phyloP scores from a whole-genome alignment of 1,140 invertebrate genomes.

The Hyles euphorbiae region DNA sequence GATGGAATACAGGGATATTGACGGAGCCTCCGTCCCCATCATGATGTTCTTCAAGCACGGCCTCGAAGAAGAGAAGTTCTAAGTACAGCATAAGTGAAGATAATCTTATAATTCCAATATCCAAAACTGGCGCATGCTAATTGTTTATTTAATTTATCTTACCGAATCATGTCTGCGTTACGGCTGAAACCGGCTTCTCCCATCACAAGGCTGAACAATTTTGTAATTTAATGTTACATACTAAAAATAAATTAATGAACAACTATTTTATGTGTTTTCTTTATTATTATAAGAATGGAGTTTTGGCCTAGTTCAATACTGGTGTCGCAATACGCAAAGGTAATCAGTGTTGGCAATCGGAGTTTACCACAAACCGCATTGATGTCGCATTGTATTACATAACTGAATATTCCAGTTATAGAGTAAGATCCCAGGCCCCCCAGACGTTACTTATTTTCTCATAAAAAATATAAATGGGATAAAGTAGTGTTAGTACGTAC shows the following conservation, averaged over 20 bases:
- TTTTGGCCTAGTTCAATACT: too few species aligned
- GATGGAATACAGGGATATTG: constrained; percentile 93
- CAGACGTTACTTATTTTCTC: too few species aligned
- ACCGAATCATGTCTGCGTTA: constrained; percentile 57
- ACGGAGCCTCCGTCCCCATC: constrained; percentile 87
- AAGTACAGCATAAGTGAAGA: constrained; percentile 62
- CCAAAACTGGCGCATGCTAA: constrained; percentile 47
- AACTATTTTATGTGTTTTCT: constrained; percentile 26
- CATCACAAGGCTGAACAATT: constrained; percentile 68
- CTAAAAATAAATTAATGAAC: constrained; percentile 68
- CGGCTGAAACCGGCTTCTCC: constrained; percentile 51
- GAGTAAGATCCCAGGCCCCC: too few species aligned
- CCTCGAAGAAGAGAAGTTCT: constrained; percentile 95
- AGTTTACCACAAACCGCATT: too few species aligned
- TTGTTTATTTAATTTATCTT: constrained; percentile 66
- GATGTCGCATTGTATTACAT: too few species aligned
- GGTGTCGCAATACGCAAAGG: too few species aligned
- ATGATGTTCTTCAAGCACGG: constrained; percentile 98
- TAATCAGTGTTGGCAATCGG: too few species aligned
- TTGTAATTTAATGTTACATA: constrained; percentile 66
- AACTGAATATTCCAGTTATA: too few species aligned
- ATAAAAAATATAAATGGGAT: too few species aligned
- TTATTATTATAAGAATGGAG: not conserved
- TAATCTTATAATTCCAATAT: constrained; percentile 47
- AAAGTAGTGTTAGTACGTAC: too few species aligned